A percentile compares a stretch with the other conserved stretches of the same genome.
These are phyloP conservation scores for Chrysemys picta DNA, from an alignment of 2,113 vertebrate species.

Conservation along the genomic window DNA sequence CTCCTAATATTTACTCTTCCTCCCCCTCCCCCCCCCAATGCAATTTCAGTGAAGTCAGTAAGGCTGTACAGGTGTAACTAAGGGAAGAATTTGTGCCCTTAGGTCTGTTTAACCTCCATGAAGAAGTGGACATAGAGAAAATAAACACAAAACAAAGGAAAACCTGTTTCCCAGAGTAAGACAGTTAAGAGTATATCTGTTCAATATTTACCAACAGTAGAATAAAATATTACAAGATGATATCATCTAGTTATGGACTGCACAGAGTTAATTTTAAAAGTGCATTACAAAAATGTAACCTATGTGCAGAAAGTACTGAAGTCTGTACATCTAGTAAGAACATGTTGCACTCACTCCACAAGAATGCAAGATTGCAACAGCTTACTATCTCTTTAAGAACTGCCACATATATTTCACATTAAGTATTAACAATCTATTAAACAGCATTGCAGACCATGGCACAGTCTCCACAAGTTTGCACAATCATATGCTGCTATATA, in stretches of 20 bases:
- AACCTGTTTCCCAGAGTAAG: background rate
- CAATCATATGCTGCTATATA: background rate
- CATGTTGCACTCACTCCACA: background rate
- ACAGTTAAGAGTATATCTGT: background rate
- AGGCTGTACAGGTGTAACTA: background rate
- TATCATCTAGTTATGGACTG: background rate
- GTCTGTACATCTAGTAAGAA: constrained; percentile 5
- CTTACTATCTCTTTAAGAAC: background rate
- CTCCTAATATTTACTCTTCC: background rate
- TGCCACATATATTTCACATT: background rate
- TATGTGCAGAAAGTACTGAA: constrained; percentile 2
- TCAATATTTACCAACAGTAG: background rate
- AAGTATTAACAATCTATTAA: background rate
- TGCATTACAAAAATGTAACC: background rate
- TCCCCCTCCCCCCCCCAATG: background rate
- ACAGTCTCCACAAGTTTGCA: constrained; percentile 33
- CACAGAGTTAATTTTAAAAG: background rate
- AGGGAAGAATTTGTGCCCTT: background rate
- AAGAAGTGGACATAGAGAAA: constrained; percentile 37
- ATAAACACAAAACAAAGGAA: constrained; percentile 40
- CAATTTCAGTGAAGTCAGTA: background rate
- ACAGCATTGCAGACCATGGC: background rate
- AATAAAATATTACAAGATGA: constrained; percentile 8
- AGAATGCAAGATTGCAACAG: background rate
- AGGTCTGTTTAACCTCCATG: background rate